These are phyloP conservation scores for Asobara japonica DNA, from an alignment of 1,140 invertebrate genomes.

Conservation along the genomic window DNA sequence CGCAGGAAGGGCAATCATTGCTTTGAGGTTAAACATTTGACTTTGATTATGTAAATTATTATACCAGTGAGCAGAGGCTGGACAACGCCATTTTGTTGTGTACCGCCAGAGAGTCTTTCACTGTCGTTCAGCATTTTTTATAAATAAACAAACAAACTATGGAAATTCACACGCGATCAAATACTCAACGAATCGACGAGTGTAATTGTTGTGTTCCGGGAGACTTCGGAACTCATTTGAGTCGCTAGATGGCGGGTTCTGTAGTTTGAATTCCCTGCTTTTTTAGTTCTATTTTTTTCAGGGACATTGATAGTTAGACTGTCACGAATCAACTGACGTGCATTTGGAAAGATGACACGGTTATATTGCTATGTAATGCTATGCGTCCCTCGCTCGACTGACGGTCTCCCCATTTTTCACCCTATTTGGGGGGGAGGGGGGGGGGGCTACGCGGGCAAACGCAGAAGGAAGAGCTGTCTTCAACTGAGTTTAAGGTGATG, in stretches of 20 bases:
- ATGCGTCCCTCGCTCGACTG: neutral
- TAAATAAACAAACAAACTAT: neutral
- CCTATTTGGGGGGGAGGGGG: no score
- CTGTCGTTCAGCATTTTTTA: constrained; percentile 27
- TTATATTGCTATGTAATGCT: constrained; percentile 15
- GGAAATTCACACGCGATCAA: neutral
- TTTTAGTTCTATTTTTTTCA: neutral
- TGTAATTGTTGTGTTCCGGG: neutral
- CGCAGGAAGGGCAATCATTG: neutral
- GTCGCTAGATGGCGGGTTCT: neutral
- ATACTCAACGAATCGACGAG: neutral
- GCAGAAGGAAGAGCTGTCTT: neutral
- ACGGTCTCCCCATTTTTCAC: neutral
- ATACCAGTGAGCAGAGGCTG: constrained; percentile 82
- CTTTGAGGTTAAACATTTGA: constrained; percentile 26
- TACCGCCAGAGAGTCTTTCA: constrained; percentile 26
- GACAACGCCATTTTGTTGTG: constrained; percentile 81
- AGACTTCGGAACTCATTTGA: neutral
- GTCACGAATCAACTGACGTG: constrained; percentile 15
- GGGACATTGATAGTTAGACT: neutral
- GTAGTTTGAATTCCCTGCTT: neutral
- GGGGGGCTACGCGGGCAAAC: no score
- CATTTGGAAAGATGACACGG: neutral
- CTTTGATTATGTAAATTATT: neutral
- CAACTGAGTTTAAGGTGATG: neutral